phyloP scores from a whole-genome alignment of 2,113 vertebrate genomes.

The Aptenodytes forsteri region DNA sequence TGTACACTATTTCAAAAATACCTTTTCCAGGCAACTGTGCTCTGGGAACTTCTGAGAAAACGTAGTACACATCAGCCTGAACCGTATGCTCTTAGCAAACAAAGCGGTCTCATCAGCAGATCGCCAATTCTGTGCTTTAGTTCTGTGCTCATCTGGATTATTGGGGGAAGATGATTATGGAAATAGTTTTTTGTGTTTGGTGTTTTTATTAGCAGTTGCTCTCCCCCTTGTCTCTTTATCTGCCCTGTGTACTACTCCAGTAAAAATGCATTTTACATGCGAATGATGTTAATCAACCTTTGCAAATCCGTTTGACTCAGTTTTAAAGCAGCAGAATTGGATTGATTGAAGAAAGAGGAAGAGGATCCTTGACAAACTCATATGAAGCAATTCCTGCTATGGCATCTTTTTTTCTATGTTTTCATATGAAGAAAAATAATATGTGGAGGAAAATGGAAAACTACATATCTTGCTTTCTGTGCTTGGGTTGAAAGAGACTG shows the following conservation, averaged over 20 bases:
- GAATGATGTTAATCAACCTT: slow-evolving; percentile 58
- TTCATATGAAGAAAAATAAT: not conserved
- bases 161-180: not conserved
- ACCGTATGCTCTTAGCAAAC: not conserved
- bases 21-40: not conserved
- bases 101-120: not conserved
- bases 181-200: not conserved
- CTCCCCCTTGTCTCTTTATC: not conserved
- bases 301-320: slow-evolving; percentile 71
- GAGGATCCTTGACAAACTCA: not conserved
- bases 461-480: not conserved
- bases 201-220: not conserved
- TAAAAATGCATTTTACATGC: slow-evolving; percentile 49
- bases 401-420: not conserved
- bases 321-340: slow-evolving; percentile 58
- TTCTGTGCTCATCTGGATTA: not conserved
- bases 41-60: not conserved
- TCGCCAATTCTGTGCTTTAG: not conserved
- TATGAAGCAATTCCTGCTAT: not conserved
- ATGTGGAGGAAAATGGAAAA: not conserved
- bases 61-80: not conserved
- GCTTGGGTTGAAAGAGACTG: not conserved
- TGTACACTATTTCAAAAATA: not conserved
- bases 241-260: not conserved
- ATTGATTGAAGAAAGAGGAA: slow-evolving; percentile 66